These are phyloP conservation scores for Patella pellucida DNA, from an alignment of 2,888 invertebrate genomes.

Conservation along the genomic window DNA sequence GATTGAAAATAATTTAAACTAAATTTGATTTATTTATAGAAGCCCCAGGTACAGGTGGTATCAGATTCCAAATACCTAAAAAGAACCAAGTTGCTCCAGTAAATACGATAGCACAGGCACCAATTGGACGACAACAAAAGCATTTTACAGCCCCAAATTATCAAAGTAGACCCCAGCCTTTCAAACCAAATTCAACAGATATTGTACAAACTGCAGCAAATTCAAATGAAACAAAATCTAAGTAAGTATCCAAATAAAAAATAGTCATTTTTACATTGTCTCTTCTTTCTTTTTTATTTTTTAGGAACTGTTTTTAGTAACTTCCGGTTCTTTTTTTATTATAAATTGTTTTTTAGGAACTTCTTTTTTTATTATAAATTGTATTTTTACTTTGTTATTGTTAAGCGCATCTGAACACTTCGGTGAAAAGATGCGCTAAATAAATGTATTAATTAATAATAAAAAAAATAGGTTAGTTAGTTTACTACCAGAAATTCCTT, in stretches of 20 bases:
- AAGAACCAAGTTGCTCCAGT: constrained; percentile 75
- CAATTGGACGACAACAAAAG: constrained; percentile 14
- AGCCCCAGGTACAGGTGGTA: constrained; percentile 63
- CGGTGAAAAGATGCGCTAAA: too few species aligned
- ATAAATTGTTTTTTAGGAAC: too few species aligned
- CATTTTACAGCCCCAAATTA: constrained; percentile 21
- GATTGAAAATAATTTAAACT: background rate
- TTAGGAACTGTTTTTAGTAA: too few species aligned
- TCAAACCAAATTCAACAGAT: constrained; percentile 14
- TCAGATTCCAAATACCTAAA: constrained; percentile 67
- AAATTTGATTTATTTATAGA: constrained; percentile 41
- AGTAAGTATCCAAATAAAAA: background rate
- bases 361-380: too few species aligned
- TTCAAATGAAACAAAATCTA: background rate
- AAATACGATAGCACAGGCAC: constrained; percentile 25
- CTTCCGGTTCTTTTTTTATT: too few species aligned
- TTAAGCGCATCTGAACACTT: too few species aligned
- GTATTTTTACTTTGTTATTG: too few species aligned
- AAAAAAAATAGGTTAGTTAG: too few species aligned
- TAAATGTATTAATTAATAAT: too few species aligned
- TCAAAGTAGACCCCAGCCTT: constrained; percentile 9
- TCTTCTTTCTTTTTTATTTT: too few species aligned
- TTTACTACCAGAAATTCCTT: too few species aligned
- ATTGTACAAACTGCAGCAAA: background rate
- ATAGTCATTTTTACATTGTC: too few species aligned